These are phyloP conservation scores for Piaya cayana DNA, from an alignment of 2,113 vertebrate species.

Conservation along the genomic window DNA sequence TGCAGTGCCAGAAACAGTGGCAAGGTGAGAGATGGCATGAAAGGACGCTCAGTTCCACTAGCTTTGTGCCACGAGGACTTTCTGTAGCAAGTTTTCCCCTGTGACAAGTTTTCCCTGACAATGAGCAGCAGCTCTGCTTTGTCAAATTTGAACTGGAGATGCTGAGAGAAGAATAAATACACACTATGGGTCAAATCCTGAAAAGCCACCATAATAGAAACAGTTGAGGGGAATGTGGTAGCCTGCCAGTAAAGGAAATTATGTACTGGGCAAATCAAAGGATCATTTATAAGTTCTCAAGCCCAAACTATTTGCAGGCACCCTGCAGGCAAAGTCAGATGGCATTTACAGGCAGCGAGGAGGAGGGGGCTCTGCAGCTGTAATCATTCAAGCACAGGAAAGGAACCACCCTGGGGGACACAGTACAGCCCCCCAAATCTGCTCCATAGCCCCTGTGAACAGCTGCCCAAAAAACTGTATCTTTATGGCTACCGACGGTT, in stretches of 20 bases:
- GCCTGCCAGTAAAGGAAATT: background rate
- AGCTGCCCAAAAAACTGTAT: background rate
- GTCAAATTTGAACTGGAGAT: background rate
- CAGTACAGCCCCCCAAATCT: background rate
- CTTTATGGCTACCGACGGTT: background rate
- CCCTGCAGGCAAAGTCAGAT: background rate
- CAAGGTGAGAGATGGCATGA: background rate
- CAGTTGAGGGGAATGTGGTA: rapidly evolving
- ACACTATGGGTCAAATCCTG: background rate
- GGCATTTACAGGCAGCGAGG: background rate
- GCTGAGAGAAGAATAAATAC: background rate
- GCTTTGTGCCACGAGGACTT: background rate
- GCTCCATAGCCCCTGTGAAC: background rate
- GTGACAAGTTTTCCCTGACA: rapidly evolving
- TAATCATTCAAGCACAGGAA: background rate
- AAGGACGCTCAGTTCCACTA: rapidly evolving
- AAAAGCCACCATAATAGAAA: background rate
- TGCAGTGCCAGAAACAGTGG: background rate
- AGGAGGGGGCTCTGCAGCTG: background rate
- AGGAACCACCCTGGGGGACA: background rate
- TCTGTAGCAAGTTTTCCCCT: background rate
- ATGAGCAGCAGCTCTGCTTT: background rate
- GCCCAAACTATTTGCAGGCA: background rate
- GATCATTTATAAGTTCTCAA: background rate
- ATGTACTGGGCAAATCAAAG: background rate